These are phyloP conservation scores for Caenorhabditis remanei DNA, from an alignment of 1,140 invertebrate genomes.

Conservation along the genomic window DNA sequence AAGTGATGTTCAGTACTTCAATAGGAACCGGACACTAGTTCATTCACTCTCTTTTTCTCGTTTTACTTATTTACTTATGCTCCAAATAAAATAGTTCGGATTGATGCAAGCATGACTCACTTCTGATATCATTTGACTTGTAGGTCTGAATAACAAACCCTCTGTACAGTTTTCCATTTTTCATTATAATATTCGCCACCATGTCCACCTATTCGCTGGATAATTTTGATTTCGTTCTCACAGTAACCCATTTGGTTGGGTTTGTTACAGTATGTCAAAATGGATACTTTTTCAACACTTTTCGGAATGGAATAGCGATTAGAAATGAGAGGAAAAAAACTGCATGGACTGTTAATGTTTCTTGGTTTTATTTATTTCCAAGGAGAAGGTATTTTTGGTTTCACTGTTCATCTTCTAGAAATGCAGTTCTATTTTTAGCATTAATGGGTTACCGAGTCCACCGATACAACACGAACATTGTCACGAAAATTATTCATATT, in stretches of 20 bases:
- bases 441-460: slow-evolving; percentile 66
- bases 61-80: too few species aligned
- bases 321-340: not conserved
- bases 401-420: not conserved
- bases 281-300: slow-evolving; percentile 64
- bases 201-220: not conserved
- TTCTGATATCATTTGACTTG: too few species aligned
- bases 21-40: too few species aligned
- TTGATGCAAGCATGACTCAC: too few species aligned
- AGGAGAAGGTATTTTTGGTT: slow-evolving; percentile 59
- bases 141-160: too few species aligned
- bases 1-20: too few species aligned
- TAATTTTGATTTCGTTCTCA: not conserved
- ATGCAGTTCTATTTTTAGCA: slow-evolving; percentile 59
- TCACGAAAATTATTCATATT: slow-evolving; percentile 60
- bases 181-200: too few species aligned
- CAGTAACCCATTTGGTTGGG: slow-evolving; percentile 8
- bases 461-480: slow-evolving; percentile 60
- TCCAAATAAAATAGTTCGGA: too few species aligned
- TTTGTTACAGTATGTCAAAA: slow-evolving; percentile 49
- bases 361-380: slow-evolving; percentile 64
- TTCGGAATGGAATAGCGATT: slow-evolving; percentile 39
- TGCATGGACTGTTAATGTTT: slow-evolving; percentile 63
- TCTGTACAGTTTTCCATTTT: too few species aligned
- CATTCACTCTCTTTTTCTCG: too few species aligned